Base-by-base conservation (phyloP, 2,888 invertebrate genomes). In the Saturnia japonica region DNA sequence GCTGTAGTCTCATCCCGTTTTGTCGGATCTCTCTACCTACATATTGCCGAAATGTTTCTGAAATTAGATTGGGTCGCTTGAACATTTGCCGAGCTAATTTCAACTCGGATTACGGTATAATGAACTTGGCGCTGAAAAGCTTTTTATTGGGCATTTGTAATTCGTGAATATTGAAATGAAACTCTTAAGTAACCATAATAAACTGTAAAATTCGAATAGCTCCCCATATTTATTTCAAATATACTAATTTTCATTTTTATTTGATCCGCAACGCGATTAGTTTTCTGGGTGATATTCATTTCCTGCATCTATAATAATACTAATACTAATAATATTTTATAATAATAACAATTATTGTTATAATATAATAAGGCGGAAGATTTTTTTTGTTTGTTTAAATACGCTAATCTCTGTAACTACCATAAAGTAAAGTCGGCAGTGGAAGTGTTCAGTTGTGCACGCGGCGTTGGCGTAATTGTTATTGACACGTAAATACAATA, bases 31-130 rank as follows among this genome's bases (percentile, higher is more conserved):
- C 40, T 19, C 40, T 64, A 40, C 64, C 40, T 64, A 64, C 64
- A 64, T 64, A 64, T 40, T 64, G 64, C 64, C 40, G 64, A 64
- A 64, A 64, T 64, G 64, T 64, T 64, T 64, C 64, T 40, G 64
- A 64, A 64, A 64, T 64, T 64, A 64, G 64, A 64, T 64, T 64
- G 40, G 64, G 64, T 64, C 64, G 64, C 64, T 64, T 64, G 40
- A 64, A 64, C 64, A 64, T 64, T 64, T 64, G 64, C 64, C 12
- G 64, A 64, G 64, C n/a, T 64, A 64, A 64, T 64, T 64, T 64
- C 64, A 40, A 40, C 64, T 64, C 64, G 64, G 64, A 64, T 64
- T 64, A 40, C 64, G 1, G 40, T 64, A 40, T 64, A 64, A 64
- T 64, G 64, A 64, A 64, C 40, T 40, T 40, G 19, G 64, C 40